phyloP scores from a whole-genome alignment of 2,797 vertebrate species.

The Myripristis murdjan region DNA sequence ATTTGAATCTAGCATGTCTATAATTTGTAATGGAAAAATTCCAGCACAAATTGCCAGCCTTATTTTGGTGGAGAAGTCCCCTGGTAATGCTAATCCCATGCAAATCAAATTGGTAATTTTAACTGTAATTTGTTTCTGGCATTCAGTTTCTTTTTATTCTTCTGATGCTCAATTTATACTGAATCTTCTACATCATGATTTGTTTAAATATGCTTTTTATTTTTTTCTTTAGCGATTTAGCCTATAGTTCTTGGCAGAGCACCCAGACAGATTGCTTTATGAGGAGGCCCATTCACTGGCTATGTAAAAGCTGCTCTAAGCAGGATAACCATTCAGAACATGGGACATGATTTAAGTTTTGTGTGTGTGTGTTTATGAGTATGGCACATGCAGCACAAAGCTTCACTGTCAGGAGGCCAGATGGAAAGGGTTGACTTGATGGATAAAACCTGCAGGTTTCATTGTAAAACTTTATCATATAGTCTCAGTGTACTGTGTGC shows the following conservation, averaged over 20 bases:
- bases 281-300: too few species aligned
- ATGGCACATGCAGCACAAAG: too few species aligned
- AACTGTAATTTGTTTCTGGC: background rate
- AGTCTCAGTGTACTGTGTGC: too few species aligned
- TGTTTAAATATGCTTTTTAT: too few species aligned
- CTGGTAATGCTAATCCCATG: background rate
- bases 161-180: too few species aligned
- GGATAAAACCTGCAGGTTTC: background rate
- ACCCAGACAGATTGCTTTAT: background rate
- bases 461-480: too few species aligned
- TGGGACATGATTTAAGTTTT: too few species aligned
- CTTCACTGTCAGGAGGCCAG: too few species aligned
- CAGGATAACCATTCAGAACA: too few species aligned
- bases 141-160: background rate
- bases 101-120: background rate
- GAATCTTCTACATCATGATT: too few species aligned
- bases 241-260: background rate
- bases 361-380: too few species aligned
- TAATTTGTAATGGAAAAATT: conserved; percentile 2
- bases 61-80: background rate
- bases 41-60: background rate
- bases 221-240: background rate
- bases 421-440: background rate
- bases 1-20: conserved; percentile 1
- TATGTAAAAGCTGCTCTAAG: too few species aligned